Evolutionary conservation across 2,113 vertebrate species (phyloP), one percentile per base, ranked within the genome.

Genomic region (Campylomormyrus numenius): DNA sequence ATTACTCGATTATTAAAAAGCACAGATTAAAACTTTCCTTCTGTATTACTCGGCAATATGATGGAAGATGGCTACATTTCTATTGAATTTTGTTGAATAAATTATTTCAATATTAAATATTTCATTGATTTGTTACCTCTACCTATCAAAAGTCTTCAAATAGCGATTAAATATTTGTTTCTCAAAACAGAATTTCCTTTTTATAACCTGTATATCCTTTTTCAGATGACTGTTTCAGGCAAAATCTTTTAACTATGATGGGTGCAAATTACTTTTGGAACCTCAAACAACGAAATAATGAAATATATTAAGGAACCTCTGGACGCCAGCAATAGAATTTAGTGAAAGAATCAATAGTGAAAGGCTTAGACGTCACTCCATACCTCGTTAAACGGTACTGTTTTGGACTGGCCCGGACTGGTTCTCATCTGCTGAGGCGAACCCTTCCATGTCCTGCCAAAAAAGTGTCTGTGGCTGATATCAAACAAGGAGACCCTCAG

Each of bases 361-460:
- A 56, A 17, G 21, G 49, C 15, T 62, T 45, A 35, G 66, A 77
- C 53, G 46, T 48, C 45, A 46, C 39, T 48, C 39, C 39, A n/a
- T 91, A 99, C 98, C 98, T 99, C 97, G 0, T 96, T 96, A 91
- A 99, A 97, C 8, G 88, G 2, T 0, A 91, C 95, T 89, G 95
- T 96, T 92, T 92, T 9, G 0, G 39, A 92, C 88, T 92, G 94
- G 0, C 83, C 91, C 0, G 91, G 90, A 21, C 88, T 86, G 0
- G 19, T n/a, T 0, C 92, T 93, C 21, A 94, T 92, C 1, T 91
- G 94, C 91, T 93, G 93, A 3, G 70, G 5, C 0, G 88, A 0
- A 39, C 96, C 98, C 92, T 90, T 98, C 98, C 97, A 98, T 0
- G 98, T 99, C 93, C 92, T 97, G 88, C 98, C 98, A 0, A 99